Base-by-base conservation (phyloP, 2,113 vertebrate genomes). In the Tachycineta bicolor region DNA sequence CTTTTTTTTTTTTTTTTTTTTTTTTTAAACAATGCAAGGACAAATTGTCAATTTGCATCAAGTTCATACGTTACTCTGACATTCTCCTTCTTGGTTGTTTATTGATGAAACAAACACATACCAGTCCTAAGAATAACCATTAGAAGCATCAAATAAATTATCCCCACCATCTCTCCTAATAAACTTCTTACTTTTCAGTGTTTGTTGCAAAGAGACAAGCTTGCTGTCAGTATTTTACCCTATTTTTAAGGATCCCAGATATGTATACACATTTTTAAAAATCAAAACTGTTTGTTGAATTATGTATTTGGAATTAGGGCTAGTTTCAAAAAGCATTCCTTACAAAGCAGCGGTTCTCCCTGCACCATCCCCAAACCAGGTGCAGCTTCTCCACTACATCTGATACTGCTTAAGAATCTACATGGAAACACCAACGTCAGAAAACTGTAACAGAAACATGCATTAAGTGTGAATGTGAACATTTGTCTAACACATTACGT, bases 391-490 rank as follows among this genome's bases (percentile, higher is more conserved):
- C 63, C 29, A 31, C 56, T 78, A 43, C 73, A 83, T 65, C 85
- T 87, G 70, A 82, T 64, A 34, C 53, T 46, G 37, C 60, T 92
- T 79, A 81, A 92, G 86, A 78, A 93, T 71, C 68, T 84, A 92
- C 49, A 69, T 67, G 79, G 85, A 90, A 93, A 95, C 50, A 82
- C 87, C 94, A 94, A 69, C 12, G 11, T 92, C 87, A 83, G 47
- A 86, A 80, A 80, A 73, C 46, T 52, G 83, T 56, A 91, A 75
- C 60, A 78, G 68, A 93, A 92, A 89, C 43, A 43, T 19, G 49
- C 56, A 92, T 90, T 87, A 96, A 69, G 94, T 29, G 76, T 90
- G 87, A 97, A 95, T 63, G 41, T 47, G 75, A 84, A 83, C 59
- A 85, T 96, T 81, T 85, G 77, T 77, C 88, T 89, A 79, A 89